These are phyloP conservation scores for Epizoanthus rinbou DNA, from an alignment of 92 coral and sea anemone species.

Conservation along the genomic window DNA sequence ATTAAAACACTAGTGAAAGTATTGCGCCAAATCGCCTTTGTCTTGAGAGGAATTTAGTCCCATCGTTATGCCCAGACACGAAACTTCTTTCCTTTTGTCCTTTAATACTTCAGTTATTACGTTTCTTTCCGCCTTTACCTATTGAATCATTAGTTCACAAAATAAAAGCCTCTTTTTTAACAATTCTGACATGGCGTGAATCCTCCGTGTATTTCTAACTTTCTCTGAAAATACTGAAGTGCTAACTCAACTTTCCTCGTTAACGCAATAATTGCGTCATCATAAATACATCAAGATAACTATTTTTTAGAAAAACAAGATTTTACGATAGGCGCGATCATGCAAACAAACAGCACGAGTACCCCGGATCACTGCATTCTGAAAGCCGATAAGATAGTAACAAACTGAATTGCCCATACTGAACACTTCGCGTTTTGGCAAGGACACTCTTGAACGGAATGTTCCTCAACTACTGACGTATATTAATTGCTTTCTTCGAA, in stretches of 20 bases:
- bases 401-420: too few species aligned
- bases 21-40: slow-evolving; percentile 20
- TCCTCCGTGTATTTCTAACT: not conserved
- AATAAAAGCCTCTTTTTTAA: not conserved
- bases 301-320: not conserved
- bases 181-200: not conserved
- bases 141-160: not conserved
- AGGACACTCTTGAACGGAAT: too few species aligned
- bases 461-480: too few species aligned
- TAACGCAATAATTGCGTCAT: not conserved
- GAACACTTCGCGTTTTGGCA: too few species aligned
- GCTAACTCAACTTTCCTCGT: not conserved
- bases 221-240: not conserved
- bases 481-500: too few species aligned
- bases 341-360: slow-evolving; percentile 34
- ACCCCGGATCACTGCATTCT: too few species aligned
- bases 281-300: not conserved
- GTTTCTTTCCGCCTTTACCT: slow-evolving; percentile 1
- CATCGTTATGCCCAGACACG: slow-evolving; percentile 6
- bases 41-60: slow-evolving; percentile 7
- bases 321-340: slow-evolving; percentile 12
- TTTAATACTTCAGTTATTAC: not conserved
- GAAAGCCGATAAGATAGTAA: too few species aligned
- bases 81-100: not conserved
- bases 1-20: slow-evolving; percentile 11